A percentile compares a stretch with the other conserved stretches of the same genome.
Evolutionary conservation across 1,140 invertebrate genomes (phyloP).

Genomic region (Parasteatoda tepidariorum): DNA sequence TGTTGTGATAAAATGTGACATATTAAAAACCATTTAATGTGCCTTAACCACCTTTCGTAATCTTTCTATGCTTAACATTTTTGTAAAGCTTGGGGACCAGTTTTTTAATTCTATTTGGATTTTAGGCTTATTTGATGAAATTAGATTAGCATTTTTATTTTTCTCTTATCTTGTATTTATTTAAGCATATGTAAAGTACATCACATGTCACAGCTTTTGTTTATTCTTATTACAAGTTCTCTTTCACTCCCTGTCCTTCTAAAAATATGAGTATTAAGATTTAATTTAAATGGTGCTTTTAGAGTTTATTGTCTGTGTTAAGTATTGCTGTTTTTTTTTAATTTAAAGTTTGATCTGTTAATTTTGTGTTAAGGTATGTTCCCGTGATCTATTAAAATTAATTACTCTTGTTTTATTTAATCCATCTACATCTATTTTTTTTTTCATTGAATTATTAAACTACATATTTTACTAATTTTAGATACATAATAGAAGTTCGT

Average conservation of each 20-base stretch:
- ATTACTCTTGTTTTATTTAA: no score
- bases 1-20: constrained; percentile 20
- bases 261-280: constrained; percentile 21
- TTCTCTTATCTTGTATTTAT: constrained; percentile 50
- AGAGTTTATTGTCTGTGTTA: constrained; percentile 44
- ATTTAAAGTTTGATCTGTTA: not conserved
- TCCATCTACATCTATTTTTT: no score
- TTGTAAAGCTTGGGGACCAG: constrained; percentile 12
- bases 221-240: constrained; percentile 41
- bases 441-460: no score
- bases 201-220: constrained; percentile 26
- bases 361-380: not conserved
- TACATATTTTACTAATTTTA: no score
- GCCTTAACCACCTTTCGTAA: constrained; percentile 30
- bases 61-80: constrained; percentile 11
- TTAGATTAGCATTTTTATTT: constrained; percentile 41
- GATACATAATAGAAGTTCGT: no score
- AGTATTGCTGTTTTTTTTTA: constrained; percentile 17
- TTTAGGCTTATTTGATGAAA: constrained; percentile 25
- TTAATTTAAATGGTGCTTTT: constrained; percentile 59
- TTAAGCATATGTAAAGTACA: constrained; percentile 53
- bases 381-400: no score
- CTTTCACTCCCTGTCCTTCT: constrained; percentile 4
- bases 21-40: constrained; percentile 13
- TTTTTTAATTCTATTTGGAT: constrained; percentile 36